Conservation (phyloP, 2,113 vertebrate species). For the Peucedramus taeniatus region DNA sequence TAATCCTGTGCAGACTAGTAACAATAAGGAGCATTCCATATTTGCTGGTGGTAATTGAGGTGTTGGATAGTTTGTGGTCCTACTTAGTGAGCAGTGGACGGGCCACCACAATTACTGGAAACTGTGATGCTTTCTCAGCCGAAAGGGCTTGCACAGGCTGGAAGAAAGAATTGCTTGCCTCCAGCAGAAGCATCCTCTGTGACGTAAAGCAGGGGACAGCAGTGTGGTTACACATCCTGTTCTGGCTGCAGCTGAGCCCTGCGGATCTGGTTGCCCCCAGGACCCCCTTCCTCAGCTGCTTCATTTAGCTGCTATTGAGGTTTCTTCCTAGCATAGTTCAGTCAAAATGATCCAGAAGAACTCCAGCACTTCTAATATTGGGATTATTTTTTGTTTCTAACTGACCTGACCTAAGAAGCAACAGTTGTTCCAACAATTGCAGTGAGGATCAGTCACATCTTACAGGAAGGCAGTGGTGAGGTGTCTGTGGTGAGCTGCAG, state of each 20-base stretch:
- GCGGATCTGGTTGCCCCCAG: not conserved
- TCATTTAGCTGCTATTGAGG: not conserved
- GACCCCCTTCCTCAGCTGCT: not conserved
- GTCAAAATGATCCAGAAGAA: not conserved
- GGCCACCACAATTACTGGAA: not conserved
- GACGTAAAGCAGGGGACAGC: not conserved
- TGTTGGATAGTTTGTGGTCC: not conserved
- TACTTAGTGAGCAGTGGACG: not conserved
- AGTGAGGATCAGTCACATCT: not conserved
- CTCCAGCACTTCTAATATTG: not conserved
- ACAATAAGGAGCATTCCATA: not conserved
- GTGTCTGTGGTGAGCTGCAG: not conserved
- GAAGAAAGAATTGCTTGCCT: not conserved
- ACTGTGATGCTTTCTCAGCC: not conserved
- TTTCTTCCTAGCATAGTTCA: not conserved
- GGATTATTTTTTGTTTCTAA: not conserved
- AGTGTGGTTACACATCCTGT: constrained; percentile 21
- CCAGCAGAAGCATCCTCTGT: not conserved
- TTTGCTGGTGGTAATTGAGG: not conserved
- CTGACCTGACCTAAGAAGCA: not conserved
- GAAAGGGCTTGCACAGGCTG: not conserved
- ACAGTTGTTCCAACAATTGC: not conserved
- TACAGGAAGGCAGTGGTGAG: not conserved
- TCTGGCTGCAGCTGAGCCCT: not conserved
- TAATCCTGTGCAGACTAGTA: not conserved